These are phyloP conservation scores for Cotesia chilonis DNA, from an alignment of 1,140 invertebrate species.

Conservation along the genomic window DNA sequence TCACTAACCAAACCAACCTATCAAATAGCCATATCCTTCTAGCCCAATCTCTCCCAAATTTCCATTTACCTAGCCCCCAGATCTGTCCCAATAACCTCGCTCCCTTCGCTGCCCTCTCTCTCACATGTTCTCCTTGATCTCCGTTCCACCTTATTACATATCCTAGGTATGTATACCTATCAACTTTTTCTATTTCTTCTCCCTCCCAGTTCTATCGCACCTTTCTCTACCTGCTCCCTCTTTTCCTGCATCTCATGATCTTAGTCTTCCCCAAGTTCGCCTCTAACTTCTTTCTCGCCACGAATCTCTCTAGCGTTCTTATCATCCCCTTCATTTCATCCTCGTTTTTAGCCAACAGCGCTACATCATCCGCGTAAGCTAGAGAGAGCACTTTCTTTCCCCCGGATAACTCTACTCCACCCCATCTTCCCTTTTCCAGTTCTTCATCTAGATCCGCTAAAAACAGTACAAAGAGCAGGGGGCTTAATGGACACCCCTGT, in stretches of 20 bases:
- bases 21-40: conserved; percentile 26
- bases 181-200: conserved; percentile 21
- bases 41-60: background rate
- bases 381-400: conserved; percentile 15
- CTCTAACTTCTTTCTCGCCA: conserved; percentile 20
- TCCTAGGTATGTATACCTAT: conserved; percentile 21
- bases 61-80: conserved; percentile 25
- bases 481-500: conserved; percentile 32
- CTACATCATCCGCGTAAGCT: conserved; percentile 31
- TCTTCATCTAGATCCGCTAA: conserved; percentile 27
- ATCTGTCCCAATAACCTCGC: conserved; percentile 15
- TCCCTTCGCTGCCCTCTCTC: conserved; percentile 25
- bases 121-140: conserved; percentile 19
- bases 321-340: conserved; percentile 30
- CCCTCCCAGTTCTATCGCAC: conserved; percentile 18
- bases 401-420: conserved; percentile 18
- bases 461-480: conserved; percentile 19
- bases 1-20: conserved; percentile 11
- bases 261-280: conserved; percentile 32
- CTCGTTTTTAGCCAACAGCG: conserved; percentile 24
- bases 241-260: conserved; percentile 27
- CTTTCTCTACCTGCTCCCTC: conserved; percentile 22
- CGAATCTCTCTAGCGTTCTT: conserved; percentile 22
- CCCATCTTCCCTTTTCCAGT: conserved; percentile 8
- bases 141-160: conserved; percentile 25